Conservation (phyloP, 37 sponge, comb jelly and placozoan genomes). For the Beroe ovata region DNA sequence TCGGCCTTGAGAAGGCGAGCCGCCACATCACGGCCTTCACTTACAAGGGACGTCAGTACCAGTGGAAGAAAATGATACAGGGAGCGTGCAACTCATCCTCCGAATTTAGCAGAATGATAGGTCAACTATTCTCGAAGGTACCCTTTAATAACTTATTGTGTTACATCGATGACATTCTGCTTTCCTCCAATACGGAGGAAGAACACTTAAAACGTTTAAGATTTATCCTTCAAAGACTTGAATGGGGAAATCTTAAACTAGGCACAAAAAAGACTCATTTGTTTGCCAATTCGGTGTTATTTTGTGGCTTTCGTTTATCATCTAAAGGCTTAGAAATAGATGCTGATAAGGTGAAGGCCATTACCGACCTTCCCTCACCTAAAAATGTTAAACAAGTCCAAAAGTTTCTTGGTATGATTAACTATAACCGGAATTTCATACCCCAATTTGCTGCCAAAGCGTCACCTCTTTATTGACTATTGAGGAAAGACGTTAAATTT, state of each 20-base stretch:
- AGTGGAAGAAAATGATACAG: not conserved
- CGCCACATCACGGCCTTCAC: slow-evolving; percentile 17
- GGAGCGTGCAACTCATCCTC: slow-evolving; percentile 2
- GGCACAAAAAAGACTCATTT: slow-evolving; percentile 12
- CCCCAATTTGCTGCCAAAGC: not conserved
- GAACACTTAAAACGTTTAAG: slow-evolving; percentile 18
- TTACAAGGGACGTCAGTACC: not conserved
- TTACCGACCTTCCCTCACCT: slow-evolving; percentile 11
- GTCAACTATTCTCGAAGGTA: not conserved
- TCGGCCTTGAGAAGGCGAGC: not conserved
- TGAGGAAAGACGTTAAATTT: slow-evolving; percentile 5
- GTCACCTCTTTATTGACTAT: not conserved
- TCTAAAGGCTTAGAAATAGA: slow-evolving; percentile 2
- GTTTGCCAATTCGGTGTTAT: not conserved
- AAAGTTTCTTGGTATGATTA: slow-evolving; percentile 37
- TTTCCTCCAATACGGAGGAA: slow-evolving; percentile 12
- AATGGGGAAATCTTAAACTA: slow-evolving; percentile 37
- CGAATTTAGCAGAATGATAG: not conserved
- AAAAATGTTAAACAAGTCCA: slow-evolving; percentile 31
- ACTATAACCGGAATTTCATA: slow-evolving; percentile 41
- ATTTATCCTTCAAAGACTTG: slow-evolving; percentile 26
- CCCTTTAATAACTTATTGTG: slow-evolving; percentile 3
- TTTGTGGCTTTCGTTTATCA: not conserved
- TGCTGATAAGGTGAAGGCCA: not conserved
- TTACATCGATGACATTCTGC: slow-evolving; percentile 23